Conservation (phyloP, 2,113 vertebrate genomes). For the Eretmodus cyanostictus region DNA sequence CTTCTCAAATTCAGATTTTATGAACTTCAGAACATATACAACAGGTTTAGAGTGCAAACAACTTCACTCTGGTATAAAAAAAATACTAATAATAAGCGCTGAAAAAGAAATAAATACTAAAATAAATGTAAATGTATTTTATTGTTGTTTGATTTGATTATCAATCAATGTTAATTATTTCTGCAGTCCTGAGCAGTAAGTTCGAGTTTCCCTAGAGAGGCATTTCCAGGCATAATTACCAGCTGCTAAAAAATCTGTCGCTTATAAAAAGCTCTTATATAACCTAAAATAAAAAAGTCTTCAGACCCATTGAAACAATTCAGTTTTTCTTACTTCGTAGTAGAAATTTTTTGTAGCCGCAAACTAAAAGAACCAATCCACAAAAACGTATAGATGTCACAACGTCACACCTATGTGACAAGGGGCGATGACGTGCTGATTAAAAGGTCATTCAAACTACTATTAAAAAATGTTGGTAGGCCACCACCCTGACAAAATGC, state of each 20-base stretch:
- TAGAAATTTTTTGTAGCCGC: background rate
- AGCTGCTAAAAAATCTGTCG: background rate
- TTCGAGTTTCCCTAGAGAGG: background rate
- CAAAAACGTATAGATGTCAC: background rate
- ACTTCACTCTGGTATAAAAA: background rate
- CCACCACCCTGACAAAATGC: background rate
- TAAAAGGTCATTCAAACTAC: background rate
- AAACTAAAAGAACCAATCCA: background rate
- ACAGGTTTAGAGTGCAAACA: background rate
- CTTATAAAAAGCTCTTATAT: background rate
- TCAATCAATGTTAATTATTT: background rate
- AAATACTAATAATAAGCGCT: background rate
- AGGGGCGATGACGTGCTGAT: background rate
- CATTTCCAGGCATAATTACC: background rate
- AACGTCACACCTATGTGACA: accelerated
- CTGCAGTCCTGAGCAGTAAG: background rate
- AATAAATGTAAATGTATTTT: background rate
- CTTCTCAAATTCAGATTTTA: background rate
- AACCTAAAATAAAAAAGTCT: background rate
- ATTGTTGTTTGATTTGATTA: background rate
- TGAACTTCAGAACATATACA: background rate
- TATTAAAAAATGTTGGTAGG: background rate
- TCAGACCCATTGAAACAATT: background rate
- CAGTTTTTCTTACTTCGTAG: background rate
- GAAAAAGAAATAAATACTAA: background rate